These are phyloP conservation scores for Cephus runcator DNA, from an alignment of 2,888 invertebrate genomes.

Conservation along the genomic window DNA sequence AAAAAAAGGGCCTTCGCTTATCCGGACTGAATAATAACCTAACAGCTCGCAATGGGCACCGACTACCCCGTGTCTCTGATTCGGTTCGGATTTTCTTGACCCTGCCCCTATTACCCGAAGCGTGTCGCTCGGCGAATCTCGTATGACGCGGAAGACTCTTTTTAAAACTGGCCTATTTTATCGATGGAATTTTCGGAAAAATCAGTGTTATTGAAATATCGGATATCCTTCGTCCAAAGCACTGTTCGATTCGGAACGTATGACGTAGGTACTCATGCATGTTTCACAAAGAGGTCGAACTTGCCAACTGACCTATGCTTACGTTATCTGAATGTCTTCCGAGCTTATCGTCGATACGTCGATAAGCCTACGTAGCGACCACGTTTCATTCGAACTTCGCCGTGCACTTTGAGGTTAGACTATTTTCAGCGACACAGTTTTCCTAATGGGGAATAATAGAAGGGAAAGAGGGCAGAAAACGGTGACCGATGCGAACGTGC, in stretches of 20 bases:
- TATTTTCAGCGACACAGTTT: neutral
- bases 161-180: neutral
- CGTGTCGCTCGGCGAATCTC: neutral
- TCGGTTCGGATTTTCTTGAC: neutral
- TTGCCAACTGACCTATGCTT: constrained; percentile 8
- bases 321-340: constrained; percentile 1
- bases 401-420: neutral
- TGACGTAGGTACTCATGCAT: neutral
- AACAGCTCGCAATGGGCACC: neutral
- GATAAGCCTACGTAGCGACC: neutral
- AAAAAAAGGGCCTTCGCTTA: neutral
- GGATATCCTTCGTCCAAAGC: neutral
- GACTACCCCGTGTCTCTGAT: neutral
- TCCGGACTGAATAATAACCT: neutral
- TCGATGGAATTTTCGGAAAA: neutral
- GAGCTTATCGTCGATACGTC: neutral
- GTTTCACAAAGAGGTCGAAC: constrained; percentile 1
- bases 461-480: neutral
- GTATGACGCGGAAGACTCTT: neutral
- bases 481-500: neutral
- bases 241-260: neutral
- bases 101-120: neutral
- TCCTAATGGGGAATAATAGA: neutral
- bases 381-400: neutral
- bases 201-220: neutral